Evolutionary conservation across 2,797 vertebrate species (phyloP), one percentile per base, ranked within the genome.

Genomic region (Phalanger gymnotis): DNA sequence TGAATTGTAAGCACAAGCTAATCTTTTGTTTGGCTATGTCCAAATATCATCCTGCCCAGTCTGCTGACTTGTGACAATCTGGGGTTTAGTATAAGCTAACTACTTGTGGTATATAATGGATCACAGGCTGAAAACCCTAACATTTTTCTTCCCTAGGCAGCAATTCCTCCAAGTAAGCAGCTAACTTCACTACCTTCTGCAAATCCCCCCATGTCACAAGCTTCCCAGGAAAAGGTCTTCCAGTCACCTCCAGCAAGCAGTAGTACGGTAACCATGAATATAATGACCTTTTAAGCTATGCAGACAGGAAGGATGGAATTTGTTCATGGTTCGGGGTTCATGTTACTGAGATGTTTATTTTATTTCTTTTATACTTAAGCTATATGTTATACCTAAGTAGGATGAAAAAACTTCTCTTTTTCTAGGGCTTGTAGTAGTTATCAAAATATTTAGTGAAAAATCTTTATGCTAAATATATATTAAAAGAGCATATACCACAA

Each of bases 231-330:
- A 61, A 96, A 95, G 96, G 97, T 96, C 54, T 99, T 99, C 98
- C 98, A 98, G 87, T 99, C 99, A 28, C 99, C 99, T 92, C 99
- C 99, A 90, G 97, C 98, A 92, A 99, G 98, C 53, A 98, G 97
- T 95, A 98, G 97, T 92, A 97, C 99, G 95, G 98, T 99, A 92
- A 98, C 98, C 90, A 97, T 98, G 93, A 98, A 97, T 95, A 96
- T 99, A 81, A 97, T 99, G 54, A 99, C 99, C 87, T 99, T 99
- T 97, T 99, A 99, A 97, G 98, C 98, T 97, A 99, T 99, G 97
- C 99, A 99, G 97, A 99, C 99, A 90, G 99, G 99, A 97, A 99
- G 99, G 99, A 95, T 91, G 92, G 90, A 93, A 34, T 4, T 0
- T 13, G 31, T 57, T 58, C 28, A 12, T 27, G 40, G 57, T 52